These are phyloP conservation scores for Cherax quadricarinatus DNA, from an alignment of 1,140 invertebrate genomes.

Conservation along the genomic window DNA sequence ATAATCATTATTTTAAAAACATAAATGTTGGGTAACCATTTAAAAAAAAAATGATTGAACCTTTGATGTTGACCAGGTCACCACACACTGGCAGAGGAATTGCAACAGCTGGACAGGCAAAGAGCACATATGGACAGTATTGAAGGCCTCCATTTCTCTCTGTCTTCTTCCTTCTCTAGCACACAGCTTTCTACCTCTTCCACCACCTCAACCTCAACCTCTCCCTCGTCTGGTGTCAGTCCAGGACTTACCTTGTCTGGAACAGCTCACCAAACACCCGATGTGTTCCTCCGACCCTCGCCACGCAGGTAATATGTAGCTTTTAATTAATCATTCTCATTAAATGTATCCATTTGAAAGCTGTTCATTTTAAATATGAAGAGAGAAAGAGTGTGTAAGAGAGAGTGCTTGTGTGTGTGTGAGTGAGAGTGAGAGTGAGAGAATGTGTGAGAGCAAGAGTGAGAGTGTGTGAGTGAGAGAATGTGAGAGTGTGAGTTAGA, in stretches of 20 bases:
- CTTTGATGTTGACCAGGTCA: slow-evolving; percentile 74
- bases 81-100: slow-evolving; percentile 73
- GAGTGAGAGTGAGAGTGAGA: too few relatives aligned
- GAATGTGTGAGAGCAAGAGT: too few relatives aligned
- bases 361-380: not conserved
- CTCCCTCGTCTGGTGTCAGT: slow-evolving; percentile 18
- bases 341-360: not conserved
- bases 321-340: slow-evolving; percentile 4
- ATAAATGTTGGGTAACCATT: too few relatives aligned
- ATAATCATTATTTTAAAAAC: too few relatives aligned
- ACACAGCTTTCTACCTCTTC: slow-evolving; percentile 25
- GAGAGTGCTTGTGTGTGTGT: too few relatives aligned
- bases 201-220: slow-evolving; percentile 23
- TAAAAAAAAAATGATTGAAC: not conserved
- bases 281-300: slow-evolving; percentile 72
- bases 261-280: slow-evolving; percentile 54
- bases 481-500: too few relatives aligned
- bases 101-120: slow-evolving; percentile 72
- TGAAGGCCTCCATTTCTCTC: slow-evolving; percentile 51
- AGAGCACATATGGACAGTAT: slow-evolving; percentile 47
- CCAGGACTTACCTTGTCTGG: slow-evolving; percentile 28
- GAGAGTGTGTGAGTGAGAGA: too few relatives aligned
- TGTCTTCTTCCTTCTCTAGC: slow-evolving; percentile 60
- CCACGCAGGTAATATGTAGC: slow-evolving; percentile 60
- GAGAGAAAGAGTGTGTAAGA: too few relatives aligned